Percentiles rank a stretch among this genome's conserved stretches.
Conservation (phyloP, 1,140 invertebrate genomes). For the Hermetia illucens region DNA sequence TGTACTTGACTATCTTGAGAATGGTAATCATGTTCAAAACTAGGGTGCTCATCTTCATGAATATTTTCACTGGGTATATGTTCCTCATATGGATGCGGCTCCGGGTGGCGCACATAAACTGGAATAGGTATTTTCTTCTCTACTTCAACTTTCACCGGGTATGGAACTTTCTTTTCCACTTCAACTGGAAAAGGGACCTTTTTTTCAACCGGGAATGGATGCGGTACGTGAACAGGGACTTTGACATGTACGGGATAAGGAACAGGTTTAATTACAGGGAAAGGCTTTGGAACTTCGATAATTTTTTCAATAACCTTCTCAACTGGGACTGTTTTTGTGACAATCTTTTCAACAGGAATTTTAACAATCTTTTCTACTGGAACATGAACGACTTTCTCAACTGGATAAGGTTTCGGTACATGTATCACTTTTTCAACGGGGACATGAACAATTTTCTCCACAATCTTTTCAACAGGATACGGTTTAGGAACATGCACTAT, state of each 20-base stretch:
- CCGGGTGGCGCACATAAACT: no score
- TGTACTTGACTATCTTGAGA: no score
- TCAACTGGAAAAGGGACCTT: slow-evolving; percentile 35
- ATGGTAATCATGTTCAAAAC: no score
- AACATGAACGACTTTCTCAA: slow-evolving; percentile 23
- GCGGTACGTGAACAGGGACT: slow-evolving; percentile 34
- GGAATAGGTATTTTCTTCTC: slow-evolving; percentile 25
- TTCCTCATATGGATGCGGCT: no score
- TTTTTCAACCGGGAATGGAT: slow-evolving; percentile 32
- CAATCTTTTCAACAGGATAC: slow-evolving; percentile 25
- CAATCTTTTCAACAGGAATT: slow-evolving; percentile 39
- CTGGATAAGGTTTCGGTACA: slow-evolving; percentile 15
- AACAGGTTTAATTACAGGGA: slow-evolving; percentile 38
- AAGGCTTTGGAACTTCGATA: slow-evolving; percentile 35
- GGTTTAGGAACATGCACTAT: slow-evolving; percentile 13
- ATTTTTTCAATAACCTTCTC: slow-evolving; percentile 37
- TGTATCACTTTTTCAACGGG: slow-evolving; percentile 32
- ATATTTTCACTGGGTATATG: no score
- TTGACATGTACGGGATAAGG: slow-evolving; percentile 32
- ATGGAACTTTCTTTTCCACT: slow-evolving; percentile 39
- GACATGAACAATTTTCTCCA: slow-evolving; percentile 46
- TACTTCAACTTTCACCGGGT: slow-evolving; percentile 33
- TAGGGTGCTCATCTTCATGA: no score
- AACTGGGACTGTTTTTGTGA: slow-evolving; percentile 43
- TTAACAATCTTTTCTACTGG: slow-evolving; percentile 29